These are phyloP conservation scores for Itoplectis maculator DNA, from an alignment of 2,888 invertebrate species.

Conservation along the genomic window DNA sequence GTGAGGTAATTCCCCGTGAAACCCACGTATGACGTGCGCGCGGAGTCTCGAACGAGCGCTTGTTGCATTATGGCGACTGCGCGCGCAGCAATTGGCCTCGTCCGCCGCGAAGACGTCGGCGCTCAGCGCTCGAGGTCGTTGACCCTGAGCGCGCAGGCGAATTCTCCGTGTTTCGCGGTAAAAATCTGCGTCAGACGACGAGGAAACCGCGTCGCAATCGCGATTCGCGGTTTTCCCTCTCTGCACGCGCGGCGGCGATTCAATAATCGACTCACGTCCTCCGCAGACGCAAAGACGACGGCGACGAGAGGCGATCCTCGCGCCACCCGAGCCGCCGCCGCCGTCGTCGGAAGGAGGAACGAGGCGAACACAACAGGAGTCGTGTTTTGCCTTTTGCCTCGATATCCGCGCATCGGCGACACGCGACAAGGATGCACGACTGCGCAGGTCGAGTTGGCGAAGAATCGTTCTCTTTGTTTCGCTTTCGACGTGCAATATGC, in stretches of 20 bases:
- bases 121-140: conserved; percentile 35
- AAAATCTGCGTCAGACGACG: conserved; percentile 10
- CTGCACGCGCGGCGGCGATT: conserved; percentile 23
- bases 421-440: too few relatives aligned
- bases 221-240: conserved; percentile 32
- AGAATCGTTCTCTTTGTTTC: conserved; percentile 33
- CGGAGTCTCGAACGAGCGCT: conserved; percentile 9
- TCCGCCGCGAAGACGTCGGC: neutral
- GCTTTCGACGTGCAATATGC: neutral
- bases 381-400: too few relatives aligned
- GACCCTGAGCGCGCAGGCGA: conserved; percentile 39
- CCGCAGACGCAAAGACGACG: conserved; percentile 34
- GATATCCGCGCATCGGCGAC: too few relatives aligned
- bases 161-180: conserved; percentile 39
- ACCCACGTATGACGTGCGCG: conserved; percentile 18
- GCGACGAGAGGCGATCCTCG: too few relatives aligned
- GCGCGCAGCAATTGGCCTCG: conserved; percentile 24
- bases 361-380: too few relatives aligned
- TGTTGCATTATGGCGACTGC: conserved; percentile 13
- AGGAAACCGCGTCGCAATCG: conserved; percentile 26
- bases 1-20: conserved; percentile 8
- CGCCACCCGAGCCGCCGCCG: too few relatives aligned
- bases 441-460: too few relatives aligned
- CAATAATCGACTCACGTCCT: conserved; percentile 41
- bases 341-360: conserved; percentile 7